Conservation (phyloP, 2,113 vertebrate species). For the Rhinolophus sinicus region DNA sequence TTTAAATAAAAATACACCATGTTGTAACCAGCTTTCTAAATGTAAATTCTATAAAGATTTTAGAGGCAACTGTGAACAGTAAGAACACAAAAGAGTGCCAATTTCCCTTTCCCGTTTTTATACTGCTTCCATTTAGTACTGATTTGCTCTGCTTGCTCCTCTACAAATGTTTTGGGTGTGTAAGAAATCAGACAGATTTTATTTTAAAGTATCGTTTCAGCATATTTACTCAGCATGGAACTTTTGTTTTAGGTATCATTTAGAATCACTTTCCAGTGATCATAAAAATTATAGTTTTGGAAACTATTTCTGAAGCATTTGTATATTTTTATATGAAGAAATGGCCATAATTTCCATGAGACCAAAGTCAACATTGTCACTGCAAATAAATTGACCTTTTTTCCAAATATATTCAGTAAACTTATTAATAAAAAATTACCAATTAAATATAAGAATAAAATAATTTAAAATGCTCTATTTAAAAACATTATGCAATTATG, state of each 20-base stretch:
- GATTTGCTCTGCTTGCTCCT: not conserved
- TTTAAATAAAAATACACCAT: not conserved
- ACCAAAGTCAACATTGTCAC: not conserved
- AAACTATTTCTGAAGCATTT: constrained; percentile 27
- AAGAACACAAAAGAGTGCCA: not conserved
- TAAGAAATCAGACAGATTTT: constrained; percentile 25
- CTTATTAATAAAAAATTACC: not conserved
- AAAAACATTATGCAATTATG: not conserved
- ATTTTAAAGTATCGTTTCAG: not conserved
- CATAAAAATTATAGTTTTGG: constrained; percentile 7
- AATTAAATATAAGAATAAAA: not conserved
- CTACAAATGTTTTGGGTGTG: not conserved
- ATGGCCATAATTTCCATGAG: not conserved
- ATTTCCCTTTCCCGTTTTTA: not conserved
- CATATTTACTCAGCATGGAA: constrained; percentile 13
- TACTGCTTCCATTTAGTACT: not conserved
- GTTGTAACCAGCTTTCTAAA: not conserved
- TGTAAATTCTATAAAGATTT: not conserved
- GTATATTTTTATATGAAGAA: not conserved
- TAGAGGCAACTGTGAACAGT: not conserved
- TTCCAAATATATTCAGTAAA: not conserved
- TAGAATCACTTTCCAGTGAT: not conserved
- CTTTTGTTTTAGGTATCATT: constrained; percentile 47
- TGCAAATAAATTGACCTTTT: not conserved
- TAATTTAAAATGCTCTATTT: not conserved